Percentiles rank a stretch among this genome's conserved stretches.
Evolutionary conservation across 2,113 vertebrate species (phyloP).

Genomic region (Delphinus delphis): DNA sequence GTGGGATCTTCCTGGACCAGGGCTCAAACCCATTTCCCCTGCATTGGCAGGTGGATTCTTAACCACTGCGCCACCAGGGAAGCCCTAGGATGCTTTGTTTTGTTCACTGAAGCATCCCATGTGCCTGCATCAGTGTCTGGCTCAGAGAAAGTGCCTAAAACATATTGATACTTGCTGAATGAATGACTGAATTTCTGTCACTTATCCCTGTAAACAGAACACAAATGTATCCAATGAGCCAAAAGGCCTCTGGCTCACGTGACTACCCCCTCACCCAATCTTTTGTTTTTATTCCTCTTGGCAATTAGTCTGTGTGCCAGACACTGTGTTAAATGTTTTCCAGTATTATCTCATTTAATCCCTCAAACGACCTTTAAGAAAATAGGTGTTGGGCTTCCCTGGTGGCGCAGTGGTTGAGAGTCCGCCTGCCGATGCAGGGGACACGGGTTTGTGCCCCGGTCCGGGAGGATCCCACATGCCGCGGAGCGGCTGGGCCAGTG

Average conservation of each 20-base stretch:
- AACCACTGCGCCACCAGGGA: no score
- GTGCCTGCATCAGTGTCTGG: neutral
- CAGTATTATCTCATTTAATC: neutral
- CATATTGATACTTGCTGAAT: neutral
- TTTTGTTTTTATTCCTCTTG: neutral
- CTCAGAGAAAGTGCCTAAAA: neutral
- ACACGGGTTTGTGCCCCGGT: no score
- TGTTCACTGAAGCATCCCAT: neutral
- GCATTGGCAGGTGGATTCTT: no score
- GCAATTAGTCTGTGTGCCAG: neutral
- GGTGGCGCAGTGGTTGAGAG: no score
- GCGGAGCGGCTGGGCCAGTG: no score
- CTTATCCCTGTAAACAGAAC: neutral
- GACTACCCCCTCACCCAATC: neutral
- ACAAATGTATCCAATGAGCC: neutral
- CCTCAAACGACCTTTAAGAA: neutral
- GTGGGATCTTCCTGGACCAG: no score
- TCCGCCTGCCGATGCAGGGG: no score
- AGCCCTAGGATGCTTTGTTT: neutral
- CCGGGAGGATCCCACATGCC: no score
- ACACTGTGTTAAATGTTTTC: neutral
- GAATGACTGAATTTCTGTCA: neutral
- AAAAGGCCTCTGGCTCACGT: neutral
- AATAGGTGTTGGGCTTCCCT: neutral
- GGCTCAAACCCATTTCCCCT: no score